A percentile compares a stretch with the other conserved stretches of the same genome.
Evolutionary conservation across 2,113 vertebrate genomes (phyloP).

Genomic region (Ameiurus melas): DNA sequence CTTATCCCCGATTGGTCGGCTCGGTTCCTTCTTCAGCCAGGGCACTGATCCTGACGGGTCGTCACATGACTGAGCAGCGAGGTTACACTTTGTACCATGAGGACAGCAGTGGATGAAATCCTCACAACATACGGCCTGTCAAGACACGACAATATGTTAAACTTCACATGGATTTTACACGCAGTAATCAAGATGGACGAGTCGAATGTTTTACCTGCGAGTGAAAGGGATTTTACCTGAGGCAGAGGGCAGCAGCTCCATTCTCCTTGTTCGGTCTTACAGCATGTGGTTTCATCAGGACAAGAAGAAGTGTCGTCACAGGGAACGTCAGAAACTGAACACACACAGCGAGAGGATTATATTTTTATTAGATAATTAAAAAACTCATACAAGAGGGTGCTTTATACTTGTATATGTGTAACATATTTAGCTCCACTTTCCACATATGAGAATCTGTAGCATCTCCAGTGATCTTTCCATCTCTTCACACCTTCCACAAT

Average conservation of each 20-base stretch:
- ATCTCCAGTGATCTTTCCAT: no score
- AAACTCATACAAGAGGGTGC: no score
- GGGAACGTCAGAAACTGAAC: constrained; percentile 56
- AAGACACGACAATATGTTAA: background rate
- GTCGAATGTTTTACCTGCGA: no score
- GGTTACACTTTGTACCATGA: constrained; percentile 64
- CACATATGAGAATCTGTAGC: no score
- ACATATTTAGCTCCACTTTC: no score
- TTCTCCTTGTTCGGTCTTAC: background rate
- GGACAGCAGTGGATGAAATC: constrained; percentile 77
- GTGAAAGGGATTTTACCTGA: constrained; percentile 55
- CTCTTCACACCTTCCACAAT: no score
- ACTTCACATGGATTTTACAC: no score
- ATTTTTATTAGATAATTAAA: background rate
- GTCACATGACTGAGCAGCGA: constrained; percentile 58
- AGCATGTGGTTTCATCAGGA: constrained; percentile 59
- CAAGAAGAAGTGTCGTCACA: constrained; percentile 53
- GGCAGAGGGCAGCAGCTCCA: constrained; percentile 65
- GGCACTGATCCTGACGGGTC: constrained; percentile 31
- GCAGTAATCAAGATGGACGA: no score
- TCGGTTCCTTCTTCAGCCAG: constrained; percentile 35
- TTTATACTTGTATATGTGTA: no score
- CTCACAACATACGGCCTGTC: constrained; percentile 62
- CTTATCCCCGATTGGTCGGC: background rate
- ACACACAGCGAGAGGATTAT: constrained; percentile 61